phyloP scores from a whole-genome alignment of 2,888 invertebrate species.

The Tupiocoris notatus region DNA sequence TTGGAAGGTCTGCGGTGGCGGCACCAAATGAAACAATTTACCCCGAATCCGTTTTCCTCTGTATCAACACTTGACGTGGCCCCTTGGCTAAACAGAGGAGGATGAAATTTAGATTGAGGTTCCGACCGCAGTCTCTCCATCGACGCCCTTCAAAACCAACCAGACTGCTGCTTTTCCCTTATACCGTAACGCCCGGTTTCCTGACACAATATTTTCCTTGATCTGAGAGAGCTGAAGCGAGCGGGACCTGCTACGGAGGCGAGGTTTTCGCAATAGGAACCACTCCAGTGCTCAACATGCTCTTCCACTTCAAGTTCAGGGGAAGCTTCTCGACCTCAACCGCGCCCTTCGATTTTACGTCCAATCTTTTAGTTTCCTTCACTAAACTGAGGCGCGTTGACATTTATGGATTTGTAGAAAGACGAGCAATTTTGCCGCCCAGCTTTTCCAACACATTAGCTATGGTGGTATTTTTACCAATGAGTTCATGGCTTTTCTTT shows the following conservation, averaged over 20 bases:
- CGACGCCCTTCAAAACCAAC: constrained; percentile 3
- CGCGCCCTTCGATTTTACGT: constrained; percentile 6
- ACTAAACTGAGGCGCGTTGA: no score
- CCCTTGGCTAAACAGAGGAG: constrained; percentile 44
- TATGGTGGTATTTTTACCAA: no score
- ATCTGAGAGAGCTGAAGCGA: constrained; percentile 20
- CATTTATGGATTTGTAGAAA: no score
- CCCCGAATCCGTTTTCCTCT: constrained; percentile 44
- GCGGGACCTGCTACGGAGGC: not conserved
- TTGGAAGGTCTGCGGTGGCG: not conserved
- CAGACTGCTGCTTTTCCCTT: constrained; percentile 4
- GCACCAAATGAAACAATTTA: constrained; percentile 44
- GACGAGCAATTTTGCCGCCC: no score
- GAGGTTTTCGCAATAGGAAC: not conserved
- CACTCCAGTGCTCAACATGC: not conserved
- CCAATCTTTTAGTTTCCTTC: constrained; percentile 20
- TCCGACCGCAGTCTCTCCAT: not conserved
- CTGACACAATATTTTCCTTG: constrained; percentile 57
- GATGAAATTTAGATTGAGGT: constrained; percentile 56
- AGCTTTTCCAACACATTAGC: no score
- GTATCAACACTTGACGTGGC: constrained; percentile 47
- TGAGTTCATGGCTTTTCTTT: no score
- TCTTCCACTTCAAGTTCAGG: not conserved
- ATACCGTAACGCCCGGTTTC: constrained; percentile 19
- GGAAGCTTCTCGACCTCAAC: not conserved